Evolutionary conservation across 2,797 vertebrate genomes (phyloP), one percentile per base, ranked within the genome.

Genomic region (Acanthis flammea): DNA sequence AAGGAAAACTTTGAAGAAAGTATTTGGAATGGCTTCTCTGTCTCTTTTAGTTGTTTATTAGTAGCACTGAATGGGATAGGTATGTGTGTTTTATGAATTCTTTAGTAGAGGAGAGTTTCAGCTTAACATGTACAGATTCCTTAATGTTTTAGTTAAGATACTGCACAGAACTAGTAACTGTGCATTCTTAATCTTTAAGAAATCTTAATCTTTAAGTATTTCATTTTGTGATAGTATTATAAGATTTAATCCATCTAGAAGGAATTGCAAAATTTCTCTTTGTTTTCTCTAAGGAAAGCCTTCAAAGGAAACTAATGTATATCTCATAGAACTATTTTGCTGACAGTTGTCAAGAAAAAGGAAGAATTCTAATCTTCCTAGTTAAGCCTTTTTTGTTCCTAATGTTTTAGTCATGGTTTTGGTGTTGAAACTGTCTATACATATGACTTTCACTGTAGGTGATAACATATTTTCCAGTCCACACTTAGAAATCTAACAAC

Each of bases 381-480:
- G 6, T 65, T 55, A 44, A 58, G 28, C 6, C 4, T 28, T 57
- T 30, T 44, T 21, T 72, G 33, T 74, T 58, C 50, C 33, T 39
- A 58, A 24, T 54, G n/a, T 45, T 78, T 78, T 67, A 62, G 27
- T 31, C 8, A 15, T 66, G 16, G 5, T 51, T 79, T 67, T 83
- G 53, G 7, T 63, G 3, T 89, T 87, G 35, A 27, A 75, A 35
- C 42, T 61, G 5, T 28, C 25, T 63, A 3, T n/a, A 11, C 2
- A 1, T 73, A 19, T 5, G 13, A 17, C 31, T 72, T 54, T 68
- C 0, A 0, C 13, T 51, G 22, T 31, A 45, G 33, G 2, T 45
- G 35, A 41, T 71, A 51, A 44, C 4, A 4, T 33, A n/a, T n/a
- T 24, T 86, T 39, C 14, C 18, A 42, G 7, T 72, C 14, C 67